phyloP scores from a whole-genome alignment of 2,797 vertebrate species.

The Lacerta viridis region DNA sequence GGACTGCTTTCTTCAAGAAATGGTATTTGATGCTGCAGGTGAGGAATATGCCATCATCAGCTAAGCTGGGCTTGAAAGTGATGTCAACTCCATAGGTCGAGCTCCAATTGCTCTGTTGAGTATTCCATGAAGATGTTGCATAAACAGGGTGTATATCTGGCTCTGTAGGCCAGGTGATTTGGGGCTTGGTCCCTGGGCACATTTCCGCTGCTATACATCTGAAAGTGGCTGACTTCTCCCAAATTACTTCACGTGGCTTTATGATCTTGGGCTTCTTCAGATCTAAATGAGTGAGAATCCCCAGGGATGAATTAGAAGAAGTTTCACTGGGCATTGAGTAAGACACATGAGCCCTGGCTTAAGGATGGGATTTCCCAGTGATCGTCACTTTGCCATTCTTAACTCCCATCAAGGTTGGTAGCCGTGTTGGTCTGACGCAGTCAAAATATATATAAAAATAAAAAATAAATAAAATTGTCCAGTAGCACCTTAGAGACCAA shows the following conservation, averaged over 20 bases:
- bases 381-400: neutral
- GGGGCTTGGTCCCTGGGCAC: neutral
- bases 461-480: too few species aligned
- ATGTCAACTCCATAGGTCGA: neutral
- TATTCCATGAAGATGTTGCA: neutral
- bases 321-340: neutral
- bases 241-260: neutral
- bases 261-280: neutral
- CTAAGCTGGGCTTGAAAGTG: neutral
- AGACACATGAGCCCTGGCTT: neutral
- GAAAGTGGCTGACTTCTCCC: neutral
- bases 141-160: neutral
- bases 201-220: neutral
- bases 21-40: neutral
- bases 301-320: neutral
- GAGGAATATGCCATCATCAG: neutral
- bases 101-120: neutral
- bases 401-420: too few species aligned
- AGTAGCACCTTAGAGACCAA: too few species aligned
- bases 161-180: neutral
- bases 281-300: neutral
- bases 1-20: rapidly evolving
- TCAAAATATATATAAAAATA: too few species aligned
- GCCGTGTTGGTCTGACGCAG: too few species aligned
- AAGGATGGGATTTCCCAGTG: neutral